Base-by-base conservation (phyloP, 1,140 invertebrate genomes). In the Battus philenor region DNA sequence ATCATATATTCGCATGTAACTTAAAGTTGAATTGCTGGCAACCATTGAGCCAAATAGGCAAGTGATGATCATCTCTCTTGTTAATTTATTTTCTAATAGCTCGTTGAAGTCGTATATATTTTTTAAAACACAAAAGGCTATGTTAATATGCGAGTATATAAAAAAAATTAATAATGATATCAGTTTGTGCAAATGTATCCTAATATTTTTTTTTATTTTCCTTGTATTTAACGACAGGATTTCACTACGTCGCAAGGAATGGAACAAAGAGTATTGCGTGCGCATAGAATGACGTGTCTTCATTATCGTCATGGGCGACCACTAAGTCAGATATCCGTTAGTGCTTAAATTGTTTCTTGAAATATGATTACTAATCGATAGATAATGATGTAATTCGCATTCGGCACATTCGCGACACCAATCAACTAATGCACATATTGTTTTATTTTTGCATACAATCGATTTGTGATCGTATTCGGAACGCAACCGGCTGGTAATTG, bases 401-500 rank as follows among this genome's bases (percentile, higher is more conserved):
- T 30, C 51, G 15, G 16, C 10, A 22, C 39, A 27, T 31, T 30
- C 12, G 29, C 34, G 29, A 46, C 51, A 44, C 49, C 47, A 52
- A 36, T 47, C 41, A 49, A 47, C 6, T 44, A 34, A 47, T 50
- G 49, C 49, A 56, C 39, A 32, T 24, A 41, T 41, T 41, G 24
- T 41, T 41, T 41, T 11, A 49, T 53, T 53, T 58, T 53, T 58
- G 54, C 54, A 58, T 58, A 58, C 54, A 58, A 58, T 58, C 46
- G 38, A 41, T 27, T 27, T 41, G 22, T 38, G 45, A 36, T 39
- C 48, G 47, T 59, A 59, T 47, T 54, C 56, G 52, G 51, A 49
- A 54, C 58, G 53, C 56, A 51, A 44, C 51, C 38, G 44, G 24
- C 54, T 52, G 47, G 55, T 71, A 66, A 71, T 66, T 68, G 65